phyloP scores from a whole-genome alignment of 2,888 invertebrate genomes.

The Pyralis farinalis region DNA sequence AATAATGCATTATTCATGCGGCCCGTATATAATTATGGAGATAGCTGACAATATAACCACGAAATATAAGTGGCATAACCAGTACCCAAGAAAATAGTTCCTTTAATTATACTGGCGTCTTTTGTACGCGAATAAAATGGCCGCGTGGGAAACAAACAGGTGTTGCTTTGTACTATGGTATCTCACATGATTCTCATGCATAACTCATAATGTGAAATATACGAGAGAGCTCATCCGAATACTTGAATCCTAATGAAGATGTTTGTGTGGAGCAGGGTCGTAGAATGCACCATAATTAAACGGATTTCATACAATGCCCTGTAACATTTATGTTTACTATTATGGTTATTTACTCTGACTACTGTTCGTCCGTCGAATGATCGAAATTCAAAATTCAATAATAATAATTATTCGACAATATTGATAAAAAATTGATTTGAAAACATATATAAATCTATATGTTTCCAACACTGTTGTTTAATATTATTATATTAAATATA shows the following conservation, averaged over 20 bases:
- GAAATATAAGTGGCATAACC: not conserved
- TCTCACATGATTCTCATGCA: not conserved
- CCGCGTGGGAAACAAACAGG: conserved; percentile 44
- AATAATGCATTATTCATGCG: not conserved
- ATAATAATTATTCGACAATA: no score
- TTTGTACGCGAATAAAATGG: conserved; percentile 33
- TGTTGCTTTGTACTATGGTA: conserved; percentile 21
- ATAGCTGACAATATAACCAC: not conserved
- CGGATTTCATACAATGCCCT: no score
- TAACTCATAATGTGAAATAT: not conserved
- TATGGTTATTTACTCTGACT: no score
- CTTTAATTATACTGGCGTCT: conserved; percentile 34
- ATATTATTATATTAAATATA: no score
- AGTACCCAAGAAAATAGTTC: not conserved
- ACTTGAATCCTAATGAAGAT: not conserved
- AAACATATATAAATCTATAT: no score
- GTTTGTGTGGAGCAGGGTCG: no score
- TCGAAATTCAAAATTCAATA: no score
- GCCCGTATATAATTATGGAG: not conserved
- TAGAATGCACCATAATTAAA: no score
- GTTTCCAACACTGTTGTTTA: no score
- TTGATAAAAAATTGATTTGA: no score
- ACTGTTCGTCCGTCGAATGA: no score
- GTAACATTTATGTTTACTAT: no score
- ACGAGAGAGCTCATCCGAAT: not conserved